Conservation (phyloP, 2,113 vertebrate genomes). For the Pyrgilauda ruficollis region DNA sequence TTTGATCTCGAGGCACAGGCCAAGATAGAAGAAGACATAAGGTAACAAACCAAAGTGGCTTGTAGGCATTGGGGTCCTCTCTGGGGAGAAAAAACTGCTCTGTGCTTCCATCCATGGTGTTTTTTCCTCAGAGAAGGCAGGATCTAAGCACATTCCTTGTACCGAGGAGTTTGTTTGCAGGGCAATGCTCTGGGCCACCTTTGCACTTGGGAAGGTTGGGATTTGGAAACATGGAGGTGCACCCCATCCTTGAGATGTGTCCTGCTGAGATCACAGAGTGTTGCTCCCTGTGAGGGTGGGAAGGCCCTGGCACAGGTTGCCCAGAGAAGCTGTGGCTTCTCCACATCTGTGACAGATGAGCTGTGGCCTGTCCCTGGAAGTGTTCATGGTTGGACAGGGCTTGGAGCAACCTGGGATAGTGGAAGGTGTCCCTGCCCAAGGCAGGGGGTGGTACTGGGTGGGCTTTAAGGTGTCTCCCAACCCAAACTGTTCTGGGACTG, state of each 20-base stretch:
- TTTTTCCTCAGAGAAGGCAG: neutral
- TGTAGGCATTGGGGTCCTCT: neutral
- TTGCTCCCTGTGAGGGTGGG: neutral
- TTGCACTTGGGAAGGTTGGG: neutral
- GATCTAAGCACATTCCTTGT: neutral
- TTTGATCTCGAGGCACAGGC: slow-evolving; percentile 99
- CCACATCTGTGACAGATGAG: too few relatives aligned
- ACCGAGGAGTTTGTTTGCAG: neutral
- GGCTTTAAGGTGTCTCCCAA: neutral
- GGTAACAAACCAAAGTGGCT: slow-evolving; percentile 69
- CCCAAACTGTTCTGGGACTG: neutral
- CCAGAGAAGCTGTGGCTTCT: neutral
- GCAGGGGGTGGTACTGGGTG: neutral
- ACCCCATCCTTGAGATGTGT: neutral
- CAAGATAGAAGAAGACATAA: slow-evolving; percentile 98
- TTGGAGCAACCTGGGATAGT: neutral
- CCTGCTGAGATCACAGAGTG: neutral
- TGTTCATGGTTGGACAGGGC: neutral
- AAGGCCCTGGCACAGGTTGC: neutral
- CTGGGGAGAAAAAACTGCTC: neutral
- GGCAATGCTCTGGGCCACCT: neutral
- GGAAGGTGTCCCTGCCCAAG: neutral
- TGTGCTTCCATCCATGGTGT: neutral
- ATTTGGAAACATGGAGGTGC: accelerated
- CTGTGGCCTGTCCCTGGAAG: neutral